Percentiles rank a stretch among this genome's conserved stretches.
These are phyloP conservation scores for Drosophila nigromelanica DNA, from an alignment of 1,140 invertebrate species.

Conservation along the genomic window DNA sequence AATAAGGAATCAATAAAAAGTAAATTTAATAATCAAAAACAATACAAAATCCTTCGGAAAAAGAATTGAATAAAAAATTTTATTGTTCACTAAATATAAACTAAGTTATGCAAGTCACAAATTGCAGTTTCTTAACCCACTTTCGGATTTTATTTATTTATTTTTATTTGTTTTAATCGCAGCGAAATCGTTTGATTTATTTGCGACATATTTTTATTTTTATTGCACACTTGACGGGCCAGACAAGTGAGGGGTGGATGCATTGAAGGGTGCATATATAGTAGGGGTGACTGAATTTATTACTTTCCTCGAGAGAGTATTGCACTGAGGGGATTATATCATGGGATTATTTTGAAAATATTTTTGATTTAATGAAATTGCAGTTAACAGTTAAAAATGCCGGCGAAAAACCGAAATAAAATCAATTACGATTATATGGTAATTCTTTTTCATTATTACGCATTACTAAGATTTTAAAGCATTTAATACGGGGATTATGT, in stretches of 20 bases:
- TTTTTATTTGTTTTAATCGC: constrained; percentile 11
- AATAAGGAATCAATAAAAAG: no score
- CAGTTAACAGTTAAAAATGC: constrained; percentile 29
- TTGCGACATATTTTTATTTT: constrained; percentile 69
- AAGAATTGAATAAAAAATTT: no score
- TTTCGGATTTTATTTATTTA: constrained; percentile 6
- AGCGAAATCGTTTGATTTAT: constrained; percentile 62
- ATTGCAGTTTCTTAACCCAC: constrained; percentile 29
- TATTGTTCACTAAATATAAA: background rate
- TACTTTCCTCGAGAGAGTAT: constrained; percentile 46
- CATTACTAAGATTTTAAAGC: background rate
- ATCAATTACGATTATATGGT: background rate
- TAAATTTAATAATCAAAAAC: no score
- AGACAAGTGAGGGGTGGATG: constrained; percentile 43
- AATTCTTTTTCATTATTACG: constrained; percentile 3
- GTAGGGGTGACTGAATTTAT: constrained; percentile 72
- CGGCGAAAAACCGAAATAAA: constrained; percentile 6
- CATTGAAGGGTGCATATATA: constrained; percentile 28
- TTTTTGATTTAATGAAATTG: constrained; percentile 28
- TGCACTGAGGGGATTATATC: constrained; percentile 43
- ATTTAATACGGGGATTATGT: background rate
- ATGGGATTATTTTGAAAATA: constrained; percentile 39
- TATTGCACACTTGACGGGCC: constrained; percentile 68
- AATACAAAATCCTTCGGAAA: no score
- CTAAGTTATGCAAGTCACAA: background rate